phyloP scores from a whole-genome alignment of 2,797 vertebrate genomes.

The Sebastes glaucus region DNA sequence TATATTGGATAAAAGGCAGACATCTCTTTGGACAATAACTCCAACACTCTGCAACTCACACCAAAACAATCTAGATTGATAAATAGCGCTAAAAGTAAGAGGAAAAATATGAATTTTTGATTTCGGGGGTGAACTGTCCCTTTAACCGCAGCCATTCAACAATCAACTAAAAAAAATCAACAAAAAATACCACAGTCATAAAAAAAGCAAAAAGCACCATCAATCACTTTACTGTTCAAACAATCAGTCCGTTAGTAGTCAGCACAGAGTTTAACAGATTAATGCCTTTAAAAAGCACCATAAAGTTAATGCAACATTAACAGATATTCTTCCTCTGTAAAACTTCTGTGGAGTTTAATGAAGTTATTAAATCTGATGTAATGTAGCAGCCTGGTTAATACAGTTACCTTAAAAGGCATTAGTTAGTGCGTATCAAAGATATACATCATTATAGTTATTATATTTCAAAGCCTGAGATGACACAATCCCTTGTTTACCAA shows the following conservation, averaged over 20 bases:
- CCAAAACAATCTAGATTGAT: too few species aligned
- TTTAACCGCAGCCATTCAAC: not conserved
- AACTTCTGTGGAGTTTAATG: not conserved
- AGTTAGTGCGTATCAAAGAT: not conserved
- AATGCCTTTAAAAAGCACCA: not conserved
- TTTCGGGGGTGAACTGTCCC: too few species aligned
- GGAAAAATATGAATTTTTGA: too few species aligned
- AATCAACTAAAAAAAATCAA: not conserved
- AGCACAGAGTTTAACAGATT: not conserved
- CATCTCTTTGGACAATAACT: too few species aligned
- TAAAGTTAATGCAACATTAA: not conserved
- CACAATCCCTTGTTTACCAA: slow-evolving; percentile 16
- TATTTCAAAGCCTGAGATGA: not conserved
- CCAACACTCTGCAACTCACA: too few species aligned
- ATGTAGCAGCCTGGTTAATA: slow-evolving; percentile 5
- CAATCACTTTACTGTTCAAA: not conserved
- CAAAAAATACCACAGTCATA: not conserved
- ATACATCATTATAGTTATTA: not conserved
- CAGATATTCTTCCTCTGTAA: not conserved
- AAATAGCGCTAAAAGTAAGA: too few species aligned
- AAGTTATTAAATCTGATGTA: not conserved
- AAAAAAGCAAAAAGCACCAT: not conserved
- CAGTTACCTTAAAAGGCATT: not conserved
- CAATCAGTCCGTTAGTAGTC: not conserved
- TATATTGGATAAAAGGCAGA: too few species aligned